Conservation (phyloP, 92 coral and sea anemone genomes). For the Zoanthus gigantus region DNA sequence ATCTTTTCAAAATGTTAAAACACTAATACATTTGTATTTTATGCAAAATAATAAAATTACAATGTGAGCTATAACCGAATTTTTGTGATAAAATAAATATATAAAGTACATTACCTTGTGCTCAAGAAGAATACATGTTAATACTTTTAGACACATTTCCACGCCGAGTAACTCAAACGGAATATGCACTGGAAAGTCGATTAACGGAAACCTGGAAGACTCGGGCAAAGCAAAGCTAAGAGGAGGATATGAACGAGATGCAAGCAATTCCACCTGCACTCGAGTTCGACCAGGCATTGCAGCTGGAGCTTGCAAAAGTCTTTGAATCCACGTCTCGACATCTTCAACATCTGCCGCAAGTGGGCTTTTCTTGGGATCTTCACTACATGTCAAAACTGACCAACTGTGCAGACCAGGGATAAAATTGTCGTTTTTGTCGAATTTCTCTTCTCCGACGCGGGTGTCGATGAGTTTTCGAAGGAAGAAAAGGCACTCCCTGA, state of each 20-base stretch:
- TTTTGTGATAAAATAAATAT: not conserved
- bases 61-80: not conserved
- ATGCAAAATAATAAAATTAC: no score
- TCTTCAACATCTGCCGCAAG: constrained; percentile 90
- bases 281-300: constrained; percentile 90
- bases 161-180: constrained; percentile 98
- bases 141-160: constrained; percentile 94
- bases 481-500: constrained; percentile 97
- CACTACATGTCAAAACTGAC: constrained; percentile 96
- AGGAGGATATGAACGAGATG: constrained; percentile 81
- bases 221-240: constrained; percentile 93
- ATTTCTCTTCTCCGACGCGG: constrained; percentile 66
- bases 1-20: not conserved
- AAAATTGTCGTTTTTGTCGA: constrained; percentile 84
- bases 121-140: constrained; percentile 94
- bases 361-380: constrained; percentile 91
- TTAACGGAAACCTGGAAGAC: constrained; percentile 81
- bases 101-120: constrained; percentile 79
- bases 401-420: constrained; percentile 93
- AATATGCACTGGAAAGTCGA: constrained; percentile 97
- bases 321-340: constrained; percentile 96
- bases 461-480: constrained; percentile 97
- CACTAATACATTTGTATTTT: no score
- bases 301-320: constrained; percentile 89
- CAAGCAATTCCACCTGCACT: constrained; percentile 86